phyloP scores from a whole-genome alignment of 2,113 vertebrate genomes.

The Caranx melampygus region DNA sequence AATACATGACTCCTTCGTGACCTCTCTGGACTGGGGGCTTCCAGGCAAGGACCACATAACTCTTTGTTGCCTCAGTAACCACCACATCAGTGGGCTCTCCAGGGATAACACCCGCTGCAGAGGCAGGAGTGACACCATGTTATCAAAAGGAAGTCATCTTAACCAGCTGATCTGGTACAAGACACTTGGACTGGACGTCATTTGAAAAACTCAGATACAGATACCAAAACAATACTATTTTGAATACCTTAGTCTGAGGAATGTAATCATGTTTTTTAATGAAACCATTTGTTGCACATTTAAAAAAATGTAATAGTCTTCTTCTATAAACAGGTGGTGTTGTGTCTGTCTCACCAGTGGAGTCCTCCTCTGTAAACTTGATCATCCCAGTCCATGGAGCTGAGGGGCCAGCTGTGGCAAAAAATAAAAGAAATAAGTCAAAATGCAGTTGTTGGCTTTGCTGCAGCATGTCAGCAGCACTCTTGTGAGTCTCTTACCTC shows the following conservation, averaged over 20 bases:
- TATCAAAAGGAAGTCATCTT: neutral
- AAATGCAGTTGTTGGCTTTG: neutral
- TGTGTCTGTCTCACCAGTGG: slow-evolving; percentile 84
- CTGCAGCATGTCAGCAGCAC: neutral
- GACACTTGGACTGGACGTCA: neutral
- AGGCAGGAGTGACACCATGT: slow-evolving; percentile 26
- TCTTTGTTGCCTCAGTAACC: slow-evolving; percentile 97
- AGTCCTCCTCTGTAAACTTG: slow-evolving; percentile 98
- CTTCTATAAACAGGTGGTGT: neutral
- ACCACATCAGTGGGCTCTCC: slow-evolving; percentile 90
- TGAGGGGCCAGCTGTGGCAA: slow-evolving; percentile 88
- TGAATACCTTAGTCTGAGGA: neutral
- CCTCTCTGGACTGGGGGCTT: slow-evolving; percentile 94
- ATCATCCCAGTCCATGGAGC: slow-evolving; percentile 99
- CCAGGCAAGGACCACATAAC: slow-evolving; percentile 98
- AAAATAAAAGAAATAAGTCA: neutral
- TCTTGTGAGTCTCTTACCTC: slow-evolving; percentile 79
- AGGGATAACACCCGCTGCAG: slow-evolving; percentile 92
- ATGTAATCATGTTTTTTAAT: neutral
- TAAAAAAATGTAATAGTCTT: neutral
- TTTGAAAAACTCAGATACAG: too few species aligned
- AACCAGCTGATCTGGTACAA: neutral
- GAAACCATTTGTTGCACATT: neutral
- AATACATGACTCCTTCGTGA: slow-evolving; percentile 99
- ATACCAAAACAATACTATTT: neutral